Conservation (phyloP, 2,888 invertebrate genomes). For the Zaprionus obscuricornis region DNA sequence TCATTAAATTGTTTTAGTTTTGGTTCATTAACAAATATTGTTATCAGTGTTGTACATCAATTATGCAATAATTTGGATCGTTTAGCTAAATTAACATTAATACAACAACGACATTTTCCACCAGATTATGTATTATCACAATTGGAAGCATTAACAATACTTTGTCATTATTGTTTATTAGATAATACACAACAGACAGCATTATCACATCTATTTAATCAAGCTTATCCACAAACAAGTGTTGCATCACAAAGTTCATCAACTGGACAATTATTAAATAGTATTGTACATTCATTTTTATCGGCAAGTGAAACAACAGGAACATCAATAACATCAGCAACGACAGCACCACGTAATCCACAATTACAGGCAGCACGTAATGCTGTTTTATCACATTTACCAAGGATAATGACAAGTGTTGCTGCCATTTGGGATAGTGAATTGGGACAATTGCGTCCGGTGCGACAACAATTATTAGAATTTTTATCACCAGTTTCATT, state of each 20-base stretch:
- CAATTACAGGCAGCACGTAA: slow-evolving; percentile 86
- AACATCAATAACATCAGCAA: slow-evolving; percentile 64
- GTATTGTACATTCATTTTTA: slow-evolving; percentile 91
- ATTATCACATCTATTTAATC: slow-evolving; percentile 85
- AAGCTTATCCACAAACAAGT: slow-evolving; percentile 85
- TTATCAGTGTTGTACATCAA: slow-evolving; percentile 91
- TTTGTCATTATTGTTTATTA: slow-evolving; percentile 91
- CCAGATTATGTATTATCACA: slow-evolving; percentile 91
- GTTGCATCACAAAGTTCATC: slow-evolving; percentile 85
- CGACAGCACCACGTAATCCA: slow-evolving; percentile 78
- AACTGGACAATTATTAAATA: slow-evolving; percentile 90
- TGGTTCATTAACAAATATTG: slow-evolving; percentile 88
- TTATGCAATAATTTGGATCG: slow-evolving; percentile 89
- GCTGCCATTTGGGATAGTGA: slow-evolving; percentile 92
- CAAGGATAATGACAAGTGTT: slow-evolving; percentile 91
- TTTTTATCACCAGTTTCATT: slow-evolving; percentile 93
- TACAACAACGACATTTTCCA: slow-evolving; percentile 84
- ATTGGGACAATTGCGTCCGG: slow-evolving; percentile 84
- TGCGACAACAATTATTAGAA: slow-evolving; percentile 91
- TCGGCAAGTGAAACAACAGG: slow-evolving; percentile 82
- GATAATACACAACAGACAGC: slow-evolving; percentile 86
- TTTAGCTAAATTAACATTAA: slow-evolving; percentile 83
- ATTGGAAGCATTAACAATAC: slow-evolving; percentile 90
- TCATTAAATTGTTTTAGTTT: slow-evolving; percentile 91
- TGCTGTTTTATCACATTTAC: slow-evolving; percentile 90